Base-by-base conservation (phyloP, 2,888 invertebrate genomes). In the Drosophila paucipuncta region DNA sequence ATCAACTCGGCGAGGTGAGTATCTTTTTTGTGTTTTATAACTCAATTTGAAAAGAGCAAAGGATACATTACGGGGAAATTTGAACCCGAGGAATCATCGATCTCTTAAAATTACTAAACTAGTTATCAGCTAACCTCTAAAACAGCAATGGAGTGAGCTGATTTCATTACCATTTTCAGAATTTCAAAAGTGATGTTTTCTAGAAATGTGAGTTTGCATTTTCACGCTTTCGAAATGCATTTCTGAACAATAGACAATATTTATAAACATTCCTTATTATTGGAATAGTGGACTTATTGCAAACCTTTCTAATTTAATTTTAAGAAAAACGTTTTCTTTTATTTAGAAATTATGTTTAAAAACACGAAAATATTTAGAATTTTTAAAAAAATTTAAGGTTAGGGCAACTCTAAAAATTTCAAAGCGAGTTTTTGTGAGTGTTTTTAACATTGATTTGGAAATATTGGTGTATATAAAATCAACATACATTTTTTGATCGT, bases 1-100 rank as follows among this genome's bases (percentile, higher is more conserved):
- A 97, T 91, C 93, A 94, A 47, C 95, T 97, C 7, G 97, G 97
- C 18, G 96, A 97, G 85, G 96, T 96, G 22, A 87, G 90, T 85
- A n/a, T 1, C 4, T 0, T 47, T 22, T 22, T 22, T 22, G 22
- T 22, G 22, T 22, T 22, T 22, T 43, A 4, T 41, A n/a, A n/a
- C 41, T n/a, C 10, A n/a, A n/a, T n/a, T 41, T 41, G 4, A n/a
- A 41, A 0, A 11, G 16, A 35, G 16, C 16, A 5, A 13, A 35
- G 13, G 4, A 13, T 35, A 13, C 35, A 13, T 13, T 13, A 4
- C 13, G 35, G 13, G 4, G 35, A 0, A 35, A 4, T 35, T 35
- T 1, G 13, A 35, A 13, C 1, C 35, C 13, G 35, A 35, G 35
- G 13, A 35, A 35, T 13, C 5, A 13, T 35, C 13, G 13, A 13